These are phyloP conservation scores for Ictalurus punctatus DNA, from an alignment of 2,113 vertebrate genomes.

Conservation along the genomic window DNA sequence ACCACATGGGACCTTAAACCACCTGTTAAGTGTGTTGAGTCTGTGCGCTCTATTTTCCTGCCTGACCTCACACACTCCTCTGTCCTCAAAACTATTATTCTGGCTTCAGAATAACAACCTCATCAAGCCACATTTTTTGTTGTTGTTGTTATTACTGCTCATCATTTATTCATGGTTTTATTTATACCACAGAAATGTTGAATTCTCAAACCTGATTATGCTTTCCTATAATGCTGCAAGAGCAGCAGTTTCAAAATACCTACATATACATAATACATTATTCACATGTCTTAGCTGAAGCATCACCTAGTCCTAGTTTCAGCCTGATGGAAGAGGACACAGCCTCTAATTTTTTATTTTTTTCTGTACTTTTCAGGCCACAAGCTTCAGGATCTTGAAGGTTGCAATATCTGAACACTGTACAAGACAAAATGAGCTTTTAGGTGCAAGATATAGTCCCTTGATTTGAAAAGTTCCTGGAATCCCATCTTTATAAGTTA, in stretches of 20 bases:
- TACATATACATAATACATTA: background rate
- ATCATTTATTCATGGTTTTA: background rate
- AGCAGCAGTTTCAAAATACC: background rate
- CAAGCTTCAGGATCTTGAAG: background rate
- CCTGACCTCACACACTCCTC: background rate
- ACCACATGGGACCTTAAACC: constrained; percentile 25
- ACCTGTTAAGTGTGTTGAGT: constrained; percentile 1
- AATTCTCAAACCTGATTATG: background rate
- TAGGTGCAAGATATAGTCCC: background rate
- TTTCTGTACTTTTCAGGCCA: background rate
- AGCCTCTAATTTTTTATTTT: background rate
- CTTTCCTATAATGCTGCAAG: background rate
- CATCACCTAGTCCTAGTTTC: background rate
- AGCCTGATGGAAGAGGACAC: background rate
- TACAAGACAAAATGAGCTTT: background rate
- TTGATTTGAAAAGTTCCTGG: background rate
- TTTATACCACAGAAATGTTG: background rate
- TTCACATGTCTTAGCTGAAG: background rate
- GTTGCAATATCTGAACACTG: background rate
- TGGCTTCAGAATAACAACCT: background rate
- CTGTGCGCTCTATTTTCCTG: background rate
- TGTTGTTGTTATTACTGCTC: background rate
- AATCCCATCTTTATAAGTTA: background rate
- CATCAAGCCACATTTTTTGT: background rate
- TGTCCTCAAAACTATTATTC: background rate